phyloP scores from a whole-genome alignment of 2,888 invertebrate genomes.

The Xestobium rufovillosum region DNA sequence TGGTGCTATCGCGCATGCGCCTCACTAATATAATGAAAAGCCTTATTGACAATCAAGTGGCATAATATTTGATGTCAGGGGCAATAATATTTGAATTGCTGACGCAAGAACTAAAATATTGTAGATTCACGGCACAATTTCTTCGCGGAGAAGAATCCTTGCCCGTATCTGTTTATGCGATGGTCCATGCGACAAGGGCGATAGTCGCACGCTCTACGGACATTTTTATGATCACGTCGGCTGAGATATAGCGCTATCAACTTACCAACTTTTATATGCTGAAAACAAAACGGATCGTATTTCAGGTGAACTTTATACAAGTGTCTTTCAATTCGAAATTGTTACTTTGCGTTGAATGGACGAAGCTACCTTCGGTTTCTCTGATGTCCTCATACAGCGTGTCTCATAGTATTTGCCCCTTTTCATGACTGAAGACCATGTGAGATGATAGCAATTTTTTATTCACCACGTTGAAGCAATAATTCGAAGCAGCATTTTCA shows the following conservation, averaged over 20 bases:
- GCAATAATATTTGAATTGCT: too few species aligned
- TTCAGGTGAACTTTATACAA: conserved; percentile 39
- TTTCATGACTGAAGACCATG: not conserved
- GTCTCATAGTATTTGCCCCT: not conserved
- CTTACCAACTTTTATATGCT: conserved; percentile 44
- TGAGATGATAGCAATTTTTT: not conserved
- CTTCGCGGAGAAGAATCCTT: too few species aligned
- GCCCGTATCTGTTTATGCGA: too few species aligned
- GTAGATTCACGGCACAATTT: too few species aligned
- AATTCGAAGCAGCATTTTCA: too few species aligned
- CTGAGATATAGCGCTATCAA: conserved; percentile 45
- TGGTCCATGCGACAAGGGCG: conserved; percentile 31
- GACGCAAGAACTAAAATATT: too few species aligned
- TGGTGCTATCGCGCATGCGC: too few species aligned
- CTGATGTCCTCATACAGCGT: not conserved
- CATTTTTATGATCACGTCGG: conserved; percentile 45
- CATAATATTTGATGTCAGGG: too few species aligned
- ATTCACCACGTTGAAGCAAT: too few species aligned
- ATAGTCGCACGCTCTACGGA: conserved; percentile 36
- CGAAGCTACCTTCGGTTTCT: too few species aligned
- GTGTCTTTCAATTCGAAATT: conserved; percentile 39
- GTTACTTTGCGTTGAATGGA: conserved; percentile 34
- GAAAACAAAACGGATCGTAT: conserved; percentile 44
- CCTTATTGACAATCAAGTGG: too few species aligned
- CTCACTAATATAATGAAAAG: too few species aligned